Percentiles rank a stretch among this genome's conserved stretches.
Evolutionary conservation across 92 coral and sea anemone species (phyloP).

Genomic region (Galaxea fascicularis): DNA sequence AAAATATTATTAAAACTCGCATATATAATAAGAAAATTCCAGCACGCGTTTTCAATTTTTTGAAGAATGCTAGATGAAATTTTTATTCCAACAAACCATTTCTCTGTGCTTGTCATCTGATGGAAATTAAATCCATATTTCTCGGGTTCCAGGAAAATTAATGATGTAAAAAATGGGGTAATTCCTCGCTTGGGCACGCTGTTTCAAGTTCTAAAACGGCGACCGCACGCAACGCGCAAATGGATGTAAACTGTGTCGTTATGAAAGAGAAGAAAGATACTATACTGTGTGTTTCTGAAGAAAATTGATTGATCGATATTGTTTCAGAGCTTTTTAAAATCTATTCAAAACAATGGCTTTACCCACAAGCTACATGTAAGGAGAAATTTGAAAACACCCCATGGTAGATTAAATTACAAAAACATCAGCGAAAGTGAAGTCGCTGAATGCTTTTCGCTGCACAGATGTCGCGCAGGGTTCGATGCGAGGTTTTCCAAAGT

Average conservation of each 20-base stretch:
- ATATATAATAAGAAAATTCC: constrained; percentile 9
- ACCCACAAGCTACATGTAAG: constrained; percentile 54
- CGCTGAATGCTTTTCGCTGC: neutral
- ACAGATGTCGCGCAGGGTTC: constrained; percentile 40
- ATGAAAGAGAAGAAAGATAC: neutral
- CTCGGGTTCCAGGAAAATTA: constrained; percentile 5
- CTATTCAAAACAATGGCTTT: constrained; percentile 53
- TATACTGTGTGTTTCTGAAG: constrained; percentile 13
- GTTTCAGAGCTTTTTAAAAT: constrained; percentile 34
- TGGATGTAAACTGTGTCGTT: constrained; percentile 3
- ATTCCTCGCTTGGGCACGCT: constrained; percentile 5
- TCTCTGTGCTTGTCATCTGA: neutral
- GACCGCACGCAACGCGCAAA: constrained; percentile 18
- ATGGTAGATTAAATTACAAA: constrained; percentile 47
- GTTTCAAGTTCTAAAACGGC: neutral
- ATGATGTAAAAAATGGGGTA: neutral
- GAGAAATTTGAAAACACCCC: constrained; percentile 52
- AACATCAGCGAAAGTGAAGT: constrained; percentile 21
- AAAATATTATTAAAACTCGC: constrained; percentile 1
- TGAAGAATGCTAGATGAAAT: constrained; percentile 1
- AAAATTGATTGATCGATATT: constrained; percentile 40
- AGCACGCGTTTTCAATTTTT: constrained; percentile 2
- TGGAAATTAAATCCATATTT: constrained; percentile 4
- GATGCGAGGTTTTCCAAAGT: neutral
- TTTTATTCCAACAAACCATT: neutral